phyloP scores from a whole-genome alignment of 2,113 vertebrate species.

The Lophius piscatorius region DNA sequence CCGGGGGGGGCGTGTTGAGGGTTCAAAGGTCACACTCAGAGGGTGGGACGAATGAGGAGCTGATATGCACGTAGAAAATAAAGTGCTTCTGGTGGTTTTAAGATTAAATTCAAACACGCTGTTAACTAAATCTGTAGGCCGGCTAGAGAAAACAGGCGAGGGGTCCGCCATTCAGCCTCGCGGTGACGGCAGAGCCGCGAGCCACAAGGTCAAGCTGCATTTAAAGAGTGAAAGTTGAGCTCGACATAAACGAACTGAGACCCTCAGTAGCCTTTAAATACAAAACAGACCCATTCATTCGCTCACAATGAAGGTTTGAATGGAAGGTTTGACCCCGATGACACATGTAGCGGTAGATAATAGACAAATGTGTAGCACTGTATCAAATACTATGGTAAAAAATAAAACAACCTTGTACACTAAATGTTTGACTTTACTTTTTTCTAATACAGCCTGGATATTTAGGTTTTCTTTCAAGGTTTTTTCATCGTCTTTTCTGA shows the following conservation, averaged over 20 bases:
- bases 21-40: constrained; percentile 43
- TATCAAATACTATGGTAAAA: no score
- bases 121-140: constrained; percentile 30
- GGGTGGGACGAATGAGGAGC: constrained; percentile 4
- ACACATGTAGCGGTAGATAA: no score
- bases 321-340: no score
- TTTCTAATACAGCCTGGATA: no score
- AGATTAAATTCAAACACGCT: constrained; percentile 40
- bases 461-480: no score
- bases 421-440: no score
- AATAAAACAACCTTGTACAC: no score
- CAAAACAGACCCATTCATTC: background rate
- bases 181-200: constrained; percentile 46
- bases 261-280: background rate
- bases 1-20: background rate
- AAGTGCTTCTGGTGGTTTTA: constrained; percentile 36
- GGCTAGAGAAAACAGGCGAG: constrained; percentile 26
- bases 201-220: constrained; percentile 31
- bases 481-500: no score
- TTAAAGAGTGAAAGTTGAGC: constrained; percentile 19
- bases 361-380: no score
- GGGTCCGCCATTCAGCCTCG: background rate
- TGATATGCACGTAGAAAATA: constrained; percentile 9
- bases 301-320: background rate
- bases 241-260: constrained; percentile 16